phyloP scores from a whole-genome alignment of 2,113 vertebrate genomes.

The Rafetus swinhoei region DNA sequence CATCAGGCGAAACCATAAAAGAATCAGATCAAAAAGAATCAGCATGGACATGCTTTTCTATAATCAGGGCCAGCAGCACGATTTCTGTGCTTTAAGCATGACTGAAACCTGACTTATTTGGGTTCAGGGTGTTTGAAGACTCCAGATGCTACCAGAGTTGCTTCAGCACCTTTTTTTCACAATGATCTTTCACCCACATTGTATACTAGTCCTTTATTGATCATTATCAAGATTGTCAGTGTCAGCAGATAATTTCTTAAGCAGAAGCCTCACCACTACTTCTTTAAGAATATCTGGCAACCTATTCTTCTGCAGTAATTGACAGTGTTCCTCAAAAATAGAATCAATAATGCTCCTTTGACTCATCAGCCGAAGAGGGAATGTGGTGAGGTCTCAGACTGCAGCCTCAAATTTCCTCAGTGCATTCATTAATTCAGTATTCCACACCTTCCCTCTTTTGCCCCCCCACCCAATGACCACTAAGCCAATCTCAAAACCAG shows the following conservation, averaged over 20 bases:
- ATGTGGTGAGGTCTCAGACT: background rate
- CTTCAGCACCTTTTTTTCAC: background rate
- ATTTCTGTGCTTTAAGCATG: background rate
- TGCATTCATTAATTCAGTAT: background rate
- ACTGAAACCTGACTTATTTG: background rate
- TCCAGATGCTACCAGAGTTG: background rate
- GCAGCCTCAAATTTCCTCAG: background rate
- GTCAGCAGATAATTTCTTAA: background rate
- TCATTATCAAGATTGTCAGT: background rate
- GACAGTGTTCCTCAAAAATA: background rate
- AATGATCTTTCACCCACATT: background rate
- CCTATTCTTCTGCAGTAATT: background rate
- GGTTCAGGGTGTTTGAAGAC: background rate
- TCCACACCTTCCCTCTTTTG: background rate
- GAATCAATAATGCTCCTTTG: background rate
- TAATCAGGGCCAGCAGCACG: background rate
- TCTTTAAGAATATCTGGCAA: background rate
- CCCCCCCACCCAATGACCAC: too few species aligned
- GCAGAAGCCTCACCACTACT: accelerated
- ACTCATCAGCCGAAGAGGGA: background rate
- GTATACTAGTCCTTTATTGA: background rate
- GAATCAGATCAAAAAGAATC: background rate
- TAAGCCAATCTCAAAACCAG: background rate
- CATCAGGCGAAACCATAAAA: background rate
- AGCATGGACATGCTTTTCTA: background rate